A percentile compares a stretch with the other conserved stretches of the same genome.
Evolutionary conservation across 2,797 vertebrate species (phyloP).

Genomic region (Pampus argenteus): DNA sequence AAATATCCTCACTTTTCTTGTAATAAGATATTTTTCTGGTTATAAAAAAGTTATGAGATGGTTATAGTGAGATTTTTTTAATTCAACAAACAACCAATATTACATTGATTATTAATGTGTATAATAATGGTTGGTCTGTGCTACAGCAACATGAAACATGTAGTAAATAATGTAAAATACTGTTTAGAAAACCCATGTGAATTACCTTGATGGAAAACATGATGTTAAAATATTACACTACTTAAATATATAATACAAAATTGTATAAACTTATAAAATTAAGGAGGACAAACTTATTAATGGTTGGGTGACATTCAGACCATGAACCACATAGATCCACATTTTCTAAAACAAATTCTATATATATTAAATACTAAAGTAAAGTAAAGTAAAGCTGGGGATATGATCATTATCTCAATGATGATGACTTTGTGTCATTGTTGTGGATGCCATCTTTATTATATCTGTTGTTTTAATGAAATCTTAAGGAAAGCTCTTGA

Average conservation of each 20-base stretch:
- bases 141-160: background rate
- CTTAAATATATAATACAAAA: background rate
- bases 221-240: fast-evolving
- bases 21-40: background rate
- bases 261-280: background rate
- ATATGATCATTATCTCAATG: constrained; percentile 27
- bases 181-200: background rate
- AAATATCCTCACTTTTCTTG: constrained; percentile 1
- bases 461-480: constrained; percentile 55
- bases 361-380: constrained; percentile 22
- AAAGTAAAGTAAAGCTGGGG: constrained; percentile 13
- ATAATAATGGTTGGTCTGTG: background rate
- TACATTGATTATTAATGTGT: background rate
- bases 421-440: constrained; percentile 28
- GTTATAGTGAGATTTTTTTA: background rate
- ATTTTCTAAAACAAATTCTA: background rate
- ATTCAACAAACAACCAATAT: background rate
- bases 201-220: background rate
- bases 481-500: constrained; percentile 52
- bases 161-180: background rate
- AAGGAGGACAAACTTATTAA: constrained; percentile 4
- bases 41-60: background rate
- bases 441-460: constrained; percentile 28
- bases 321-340: background rate
- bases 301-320: constrained; percentile 6